These are phyloP conservation scores for Pyrgus malvae DNA, from an alignment of 2,888 invertebrate genomes.

Conservation along the genomic window DNA sequence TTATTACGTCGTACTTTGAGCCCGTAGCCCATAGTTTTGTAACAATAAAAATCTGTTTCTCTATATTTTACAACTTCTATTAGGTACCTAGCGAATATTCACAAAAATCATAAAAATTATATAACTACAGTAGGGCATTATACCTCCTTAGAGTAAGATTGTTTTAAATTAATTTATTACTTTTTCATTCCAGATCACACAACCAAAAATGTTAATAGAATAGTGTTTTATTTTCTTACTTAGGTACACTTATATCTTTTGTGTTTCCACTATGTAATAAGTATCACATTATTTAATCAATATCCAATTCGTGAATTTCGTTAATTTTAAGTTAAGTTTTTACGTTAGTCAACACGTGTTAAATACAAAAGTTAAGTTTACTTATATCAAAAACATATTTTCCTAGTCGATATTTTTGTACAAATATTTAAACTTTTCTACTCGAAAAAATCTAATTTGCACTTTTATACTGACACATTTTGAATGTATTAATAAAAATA, in stretches of 20 bases:
- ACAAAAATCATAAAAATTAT: too few relatives aligned
- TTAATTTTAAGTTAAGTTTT: not conserved
- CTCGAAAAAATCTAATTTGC: not conserved
- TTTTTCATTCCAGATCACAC: not conserved
- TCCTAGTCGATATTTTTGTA: conserved; percentile 9
- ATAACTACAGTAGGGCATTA: too few relatives aligned
- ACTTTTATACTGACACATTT: conserved; percentile 18
- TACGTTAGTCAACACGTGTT: not conserved
- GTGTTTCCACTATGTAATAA: too few relatives aligned
- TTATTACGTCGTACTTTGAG: not conserved
- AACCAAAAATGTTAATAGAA: not conserved
- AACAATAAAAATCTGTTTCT: too few relatives aligned
- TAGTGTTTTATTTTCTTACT: not conserved
- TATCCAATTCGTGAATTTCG: not conserved
- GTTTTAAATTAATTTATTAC: not conserved
- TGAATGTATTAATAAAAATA: conserved; percentile 29
- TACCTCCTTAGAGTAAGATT: conserved; percentile 13
- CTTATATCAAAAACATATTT: too few relatives aligned
- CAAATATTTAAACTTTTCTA: not conserved
- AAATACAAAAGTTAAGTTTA: not conserved
- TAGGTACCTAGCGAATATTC: not conserved
- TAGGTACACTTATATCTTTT: too few relatives aligned
- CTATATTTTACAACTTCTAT: too few relatives aligned
- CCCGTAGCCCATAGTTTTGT: too few relatives aligned
- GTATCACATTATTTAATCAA: too few relatives aligned